These are phyloP conservation scores for Polia nebulosa DNA, from an alignment of 2,888 invertebrate species.

Conservation along the genomic window DNA sequence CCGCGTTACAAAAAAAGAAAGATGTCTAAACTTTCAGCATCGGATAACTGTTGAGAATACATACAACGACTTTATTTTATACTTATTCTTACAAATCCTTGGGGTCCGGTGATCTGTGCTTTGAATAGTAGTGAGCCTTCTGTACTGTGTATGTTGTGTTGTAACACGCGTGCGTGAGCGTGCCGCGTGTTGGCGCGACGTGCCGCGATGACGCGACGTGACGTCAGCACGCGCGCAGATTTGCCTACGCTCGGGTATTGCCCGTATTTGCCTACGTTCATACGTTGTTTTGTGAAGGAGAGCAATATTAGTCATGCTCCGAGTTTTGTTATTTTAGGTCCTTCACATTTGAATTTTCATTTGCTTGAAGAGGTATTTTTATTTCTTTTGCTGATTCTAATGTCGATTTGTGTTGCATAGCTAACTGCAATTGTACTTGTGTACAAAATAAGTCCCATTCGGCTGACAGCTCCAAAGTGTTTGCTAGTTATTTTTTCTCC, in stretches of 20 bases:
- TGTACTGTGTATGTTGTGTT: neutral
- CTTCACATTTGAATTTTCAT: neutral
- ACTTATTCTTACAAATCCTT: too few species aligned
- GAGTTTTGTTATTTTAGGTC: conserved; percentile 36
- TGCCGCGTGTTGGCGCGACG: conserved; percentile 45
- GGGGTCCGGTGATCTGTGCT: neutral
- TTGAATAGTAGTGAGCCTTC: conserved; percentile 8
- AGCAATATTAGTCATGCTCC: conserved; percentile 22
- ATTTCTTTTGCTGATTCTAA: neutral
- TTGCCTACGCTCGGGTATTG: conserved; percentile 53
- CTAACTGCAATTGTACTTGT: neutral
- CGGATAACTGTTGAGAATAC: too few species aligned
- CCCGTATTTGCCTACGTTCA: conserved; percentile 60
- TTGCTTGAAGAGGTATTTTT: neutral
- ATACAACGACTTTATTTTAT: too few species aligned
- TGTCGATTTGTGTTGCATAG: neutral
- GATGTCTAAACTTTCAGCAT: too few species aligned
- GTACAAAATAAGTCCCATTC: too few species aligned
- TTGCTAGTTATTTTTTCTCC: too few species aligned
- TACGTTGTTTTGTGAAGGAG: conserved; percentile 45
- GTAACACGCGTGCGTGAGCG: conserved; percentile 31
- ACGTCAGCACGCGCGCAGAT: conserved; percentile 62
- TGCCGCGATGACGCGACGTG: conserved; percentile 49
- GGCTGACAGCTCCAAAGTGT: too few species aligned
- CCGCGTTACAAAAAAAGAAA: too few species aligned